Percentiles rank a stretch among this genome's conserved stretches.
Evolutionary conservation across 2,113 vertebrate genomes (phyloP).

Genomic region (Heterochromis multidens): DNA sequence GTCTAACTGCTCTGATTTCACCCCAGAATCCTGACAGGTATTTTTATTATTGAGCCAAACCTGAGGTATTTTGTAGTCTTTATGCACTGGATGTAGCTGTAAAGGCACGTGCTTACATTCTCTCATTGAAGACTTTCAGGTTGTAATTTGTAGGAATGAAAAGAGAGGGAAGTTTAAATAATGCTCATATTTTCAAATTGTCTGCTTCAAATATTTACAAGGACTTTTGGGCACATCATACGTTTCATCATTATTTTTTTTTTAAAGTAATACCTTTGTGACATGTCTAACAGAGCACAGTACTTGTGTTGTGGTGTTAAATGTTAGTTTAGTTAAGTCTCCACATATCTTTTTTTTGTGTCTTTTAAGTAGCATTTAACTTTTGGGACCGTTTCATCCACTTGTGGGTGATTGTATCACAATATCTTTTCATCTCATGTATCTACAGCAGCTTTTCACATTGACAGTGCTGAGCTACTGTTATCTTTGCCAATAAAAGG

Average conservation of each 20-base stretch:
- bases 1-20: neutral
- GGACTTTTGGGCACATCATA: accelerated
- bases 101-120: neutral
- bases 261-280: neutral
- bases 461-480: neutral
- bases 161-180: neutral
- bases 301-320: neutral
- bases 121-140: neutral
- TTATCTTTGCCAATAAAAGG: neutral
- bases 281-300: neutral
- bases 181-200: neutral
- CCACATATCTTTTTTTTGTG: neutral
- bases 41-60: neutral
- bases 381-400: neutral
- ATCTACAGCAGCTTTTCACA: neutral
- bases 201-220: neutral
- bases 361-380: neutral
- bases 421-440: neutral
- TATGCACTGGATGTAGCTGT: neutral
- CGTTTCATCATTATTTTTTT: neutral
- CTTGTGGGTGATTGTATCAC: neutral
- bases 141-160: neutral
- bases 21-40: accelerated
- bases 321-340: neutral
- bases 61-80: too few species aligned